These are phyloP conservation scores for Drosophila kepulauana DNA, from an alignment of 1,140 invertebrate genomes.

Conservation along the genomic window DNA sequence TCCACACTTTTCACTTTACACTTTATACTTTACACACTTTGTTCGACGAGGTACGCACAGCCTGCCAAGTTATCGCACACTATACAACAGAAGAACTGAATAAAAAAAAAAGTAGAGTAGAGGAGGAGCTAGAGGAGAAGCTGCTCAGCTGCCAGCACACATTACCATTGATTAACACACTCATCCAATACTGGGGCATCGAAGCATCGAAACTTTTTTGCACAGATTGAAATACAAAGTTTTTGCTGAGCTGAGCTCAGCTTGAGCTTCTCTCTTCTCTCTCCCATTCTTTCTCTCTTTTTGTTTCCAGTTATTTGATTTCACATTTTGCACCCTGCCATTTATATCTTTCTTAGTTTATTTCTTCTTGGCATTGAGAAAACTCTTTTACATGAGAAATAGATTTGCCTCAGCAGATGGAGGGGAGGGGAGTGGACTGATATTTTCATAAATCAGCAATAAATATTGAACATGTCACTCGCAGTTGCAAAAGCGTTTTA, in stretches of 20 bases:
- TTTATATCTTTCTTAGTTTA: slow-evolving; percentile 60
- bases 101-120: background rate
- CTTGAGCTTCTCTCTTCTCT: slow-evolving; percentile 52
- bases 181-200: slow-evolving; percentile 47
- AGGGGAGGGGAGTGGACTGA: slow-evolving; percentile 24
- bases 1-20: slow-evolving; percentile 1
- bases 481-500: slow-evolving; percentile 64
- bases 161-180: slow-evolving; percentile 82
- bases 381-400: slow-evolving; percentile 78
- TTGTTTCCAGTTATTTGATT: slow-evolving; percentile 71
- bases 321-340: slow-evolving; percentile 52
- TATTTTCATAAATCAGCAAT: slow-evolving; percentile 79
- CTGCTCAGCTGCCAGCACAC: slow-evolving; percentile 59
- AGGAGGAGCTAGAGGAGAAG: background rate
- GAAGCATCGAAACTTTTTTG: slow-evolving; percentile 65
- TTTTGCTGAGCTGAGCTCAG: slow-evolving; percentile 55
- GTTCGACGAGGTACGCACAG: background rate
- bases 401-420: slow-evolving; percentile 59
- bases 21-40: slow-evolving; percentile 1
- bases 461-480: slow-evolving; percentile 73
- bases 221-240: slow-evolving; percentile 82
- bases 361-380: slow-evolving; percentile 55
- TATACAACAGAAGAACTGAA: background rate
- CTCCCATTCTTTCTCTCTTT: background rate
- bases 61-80: slow-evolving; percentile 3